Percentiles rank a stretch among this genome's conserved stretches.
Conservation (phyloP, 92 coral and sea anemone genomes). For the Siderastrea siderea region DNA sequence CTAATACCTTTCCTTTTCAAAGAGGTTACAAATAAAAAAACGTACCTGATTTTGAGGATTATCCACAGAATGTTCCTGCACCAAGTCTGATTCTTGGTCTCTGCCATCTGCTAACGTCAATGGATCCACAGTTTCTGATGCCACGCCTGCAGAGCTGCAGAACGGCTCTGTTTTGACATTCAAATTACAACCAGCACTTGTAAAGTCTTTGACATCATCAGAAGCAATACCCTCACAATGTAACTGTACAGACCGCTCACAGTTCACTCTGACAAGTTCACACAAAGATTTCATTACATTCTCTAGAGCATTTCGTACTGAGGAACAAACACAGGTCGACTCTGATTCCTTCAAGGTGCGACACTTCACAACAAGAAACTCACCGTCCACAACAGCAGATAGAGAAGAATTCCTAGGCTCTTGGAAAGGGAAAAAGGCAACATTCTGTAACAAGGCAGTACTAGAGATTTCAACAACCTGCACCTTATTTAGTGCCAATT, state of each 20-base stretch:
- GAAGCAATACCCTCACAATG: background rate
- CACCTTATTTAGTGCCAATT: background rate
- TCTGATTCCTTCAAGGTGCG: background rate
- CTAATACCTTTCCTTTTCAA: background rate
- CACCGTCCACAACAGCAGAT: background rate
- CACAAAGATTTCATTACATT: background rate
- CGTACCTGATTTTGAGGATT: background rate
- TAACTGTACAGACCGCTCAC: background rate
- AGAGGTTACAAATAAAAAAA: background rate
- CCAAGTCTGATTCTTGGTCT: background rate
- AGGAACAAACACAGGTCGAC: background rate
- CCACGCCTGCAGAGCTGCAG: too few relatives aligned
- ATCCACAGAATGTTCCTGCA: background rate
- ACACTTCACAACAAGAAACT: background rate
- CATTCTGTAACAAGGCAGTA: background rate
- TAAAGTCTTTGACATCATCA: background rate
- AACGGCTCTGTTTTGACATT: background rate
- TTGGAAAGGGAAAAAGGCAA: background rate
- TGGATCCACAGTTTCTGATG: background rate
- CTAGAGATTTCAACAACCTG: background rate
- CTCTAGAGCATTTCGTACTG: background rate
- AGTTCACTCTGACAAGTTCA: background rate
- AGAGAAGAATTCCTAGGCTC: background rate
- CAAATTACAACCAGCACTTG: background rate
- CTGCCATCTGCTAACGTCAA: background rate